phyloP scores from a whole-genome alignment of 1,140 invertebrate species.

The Bombus confusus region DNA sequence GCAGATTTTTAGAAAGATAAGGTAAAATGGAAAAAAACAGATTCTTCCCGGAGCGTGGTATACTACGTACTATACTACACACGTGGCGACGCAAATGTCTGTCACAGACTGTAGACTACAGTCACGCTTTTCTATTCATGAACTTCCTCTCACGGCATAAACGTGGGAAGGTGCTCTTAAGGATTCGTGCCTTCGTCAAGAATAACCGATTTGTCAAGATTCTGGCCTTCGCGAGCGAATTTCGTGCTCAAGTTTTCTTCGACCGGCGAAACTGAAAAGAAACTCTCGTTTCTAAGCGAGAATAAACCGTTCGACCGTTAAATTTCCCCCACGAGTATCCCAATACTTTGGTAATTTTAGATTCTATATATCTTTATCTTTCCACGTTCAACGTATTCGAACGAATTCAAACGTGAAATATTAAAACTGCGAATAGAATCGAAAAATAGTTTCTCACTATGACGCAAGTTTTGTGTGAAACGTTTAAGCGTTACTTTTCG shows the following conservation, averaged over 20 bases:
- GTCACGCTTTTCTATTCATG: conserved; percentile 18
- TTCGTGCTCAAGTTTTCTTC: neutral
- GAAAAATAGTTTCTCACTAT: neutral
- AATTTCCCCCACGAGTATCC: neutral
- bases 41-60: neutral
- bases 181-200: conserved; percentile 14
- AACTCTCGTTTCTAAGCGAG: neutral
- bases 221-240: neutral
- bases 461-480: no score
- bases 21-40: neutral
- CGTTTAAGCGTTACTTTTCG: no score
- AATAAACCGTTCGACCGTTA: neutral
- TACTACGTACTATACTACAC: neutral
- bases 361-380: neutral
- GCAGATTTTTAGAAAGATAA: neutral
- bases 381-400: no score
- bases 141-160: neutral
- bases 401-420: neutral
- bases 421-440: neutral
- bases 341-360: neutral
- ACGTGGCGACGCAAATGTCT: conserved; percentile 9
- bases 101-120: neutral
- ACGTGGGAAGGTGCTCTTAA: conserved; percentile 17
- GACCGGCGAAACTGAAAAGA: neutral
- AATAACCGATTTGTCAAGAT: conserved; percentile 27